These are phyloP conservation scores for Glomeris marginata DNA, from an alignment of 2,888 invertebrate species.

Conservation along the genomic window DNA sequence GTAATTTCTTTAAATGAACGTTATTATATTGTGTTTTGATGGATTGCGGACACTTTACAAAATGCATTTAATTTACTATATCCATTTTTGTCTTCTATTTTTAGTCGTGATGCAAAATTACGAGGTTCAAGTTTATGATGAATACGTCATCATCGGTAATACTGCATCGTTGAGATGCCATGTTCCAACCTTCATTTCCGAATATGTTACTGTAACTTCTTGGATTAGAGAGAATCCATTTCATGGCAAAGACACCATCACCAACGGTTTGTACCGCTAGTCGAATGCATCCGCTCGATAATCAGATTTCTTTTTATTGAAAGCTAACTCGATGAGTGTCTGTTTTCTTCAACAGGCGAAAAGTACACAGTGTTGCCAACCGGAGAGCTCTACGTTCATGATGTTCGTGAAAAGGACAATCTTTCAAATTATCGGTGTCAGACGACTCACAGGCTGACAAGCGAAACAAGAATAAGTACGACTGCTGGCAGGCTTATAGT, in stretches of 20 bases:
- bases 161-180: conserved; percentile 13
- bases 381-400: conserved; percentile 87
- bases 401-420: conserved; percentile 87
- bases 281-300: no score
- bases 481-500: conserved; percentile 87
- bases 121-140: conserved; percentile 13
- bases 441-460: conserved; percentile 81
- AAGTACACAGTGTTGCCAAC: conserved; percentile 88
- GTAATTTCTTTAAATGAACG: no score
- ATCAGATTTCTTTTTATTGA: no score
- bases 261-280: no score
- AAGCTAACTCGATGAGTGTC: no score
- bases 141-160: conserved; percentile 12
- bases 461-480: conserved; percentile 80
- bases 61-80: background rate
- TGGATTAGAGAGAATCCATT: conserved; percentile 9
- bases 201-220: conserved; percentile 12
- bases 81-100: background rate
- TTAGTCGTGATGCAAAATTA: conserved; percentile 13
- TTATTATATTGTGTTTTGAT: no score
- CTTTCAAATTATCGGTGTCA: conserved; percentile 77
- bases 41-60: no score
- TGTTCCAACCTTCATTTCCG: conserved; percentile 13
- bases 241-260: no score
- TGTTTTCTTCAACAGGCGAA: conserved; percentile 49